Conservation (phyloP, 2,113 vertebrate genomes). For the Ivindomyrus marchei region DNA sequence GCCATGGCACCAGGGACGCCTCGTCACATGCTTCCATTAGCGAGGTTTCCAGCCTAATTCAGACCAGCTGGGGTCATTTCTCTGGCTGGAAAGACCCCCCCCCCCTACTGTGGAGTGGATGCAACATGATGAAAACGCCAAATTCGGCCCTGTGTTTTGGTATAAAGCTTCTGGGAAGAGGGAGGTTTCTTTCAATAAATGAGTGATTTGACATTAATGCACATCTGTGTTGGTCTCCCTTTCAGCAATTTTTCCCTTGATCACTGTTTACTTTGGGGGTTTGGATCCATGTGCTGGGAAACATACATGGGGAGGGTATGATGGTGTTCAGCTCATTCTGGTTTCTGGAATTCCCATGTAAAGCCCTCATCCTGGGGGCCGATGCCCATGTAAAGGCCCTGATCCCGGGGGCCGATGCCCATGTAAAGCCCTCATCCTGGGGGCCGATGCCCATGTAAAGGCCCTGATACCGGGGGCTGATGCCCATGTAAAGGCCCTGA, state of each 20-base stretch:
- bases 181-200: background rate
- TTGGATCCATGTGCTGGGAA: background rate
- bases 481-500: background rate
- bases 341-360: background rate
- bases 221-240: background rate
- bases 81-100: background rate
- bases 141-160: background rate
- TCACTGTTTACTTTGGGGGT: background rate
- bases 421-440: background rate
- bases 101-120: background rate
- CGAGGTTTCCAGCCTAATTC: background rate
- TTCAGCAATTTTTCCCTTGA: background rate
- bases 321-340: background rate
- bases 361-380: background rate
- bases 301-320: background rate
- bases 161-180: background rate
- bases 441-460: background rate
- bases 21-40: background rate
- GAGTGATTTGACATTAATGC: background rate
- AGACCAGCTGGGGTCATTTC: background rate
- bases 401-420: background rate
- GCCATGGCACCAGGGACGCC: background rate
- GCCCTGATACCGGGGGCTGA: background rate
- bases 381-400: background rate
- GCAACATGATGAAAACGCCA: background rate